phyloP scores from a whole-genome alignment of 2,888 invertebrate genomes.

The Perizoma affinitatum region DNA sequence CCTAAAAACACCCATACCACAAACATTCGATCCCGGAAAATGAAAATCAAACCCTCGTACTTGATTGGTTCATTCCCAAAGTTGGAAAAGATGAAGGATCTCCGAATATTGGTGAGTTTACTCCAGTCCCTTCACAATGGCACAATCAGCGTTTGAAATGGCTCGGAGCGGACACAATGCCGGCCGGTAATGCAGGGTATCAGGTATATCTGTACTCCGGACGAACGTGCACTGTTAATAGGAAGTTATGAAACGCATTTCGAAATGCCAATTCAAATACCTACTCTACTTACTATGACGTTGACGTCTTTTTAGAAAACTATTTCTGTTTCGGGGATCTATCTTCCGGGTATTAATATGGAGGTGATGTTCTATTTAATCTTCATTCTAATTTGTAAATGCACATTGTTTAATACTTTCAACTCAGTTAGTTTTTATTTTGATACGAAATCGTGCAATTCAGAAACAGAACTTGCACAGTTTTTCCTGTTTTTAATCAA shows the following conservation, averaged over 20 bases:
- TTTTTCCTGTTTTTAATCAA: background rate
- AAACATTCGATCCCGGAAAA: slow-evolving; percentile 24
- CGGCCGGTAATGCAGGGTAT: slow-evolving; percentile 38
- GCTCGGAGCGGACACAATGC: slow-evolving; percentile 34
- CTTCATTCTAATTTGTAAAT: no score
- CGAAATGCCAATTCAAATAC: slow-evolving; percentile 5
- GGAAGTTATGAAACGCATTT: slow-evolving; percentile 31
- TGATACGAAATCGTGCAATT: no score
- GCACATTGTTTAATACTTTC: no score
- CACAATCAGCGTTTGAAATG: slow-evolving; percentile 38
- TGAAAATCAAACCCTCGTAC: slow-evolving; percentile 30
- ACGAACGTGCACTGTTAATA: slow-evolving; percentile 26
- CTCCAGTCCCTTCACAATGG: slow-evolving; percentile 33
- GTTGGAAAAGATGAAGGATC: slow-evolving; percentile 33
- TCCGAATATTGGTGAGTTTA: slow-evolving; percentile 20
- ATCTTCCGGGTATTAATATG: no score
- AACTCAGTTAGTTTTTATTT: no score
- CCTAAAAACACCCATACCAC: slow-evolving; percentile 3
- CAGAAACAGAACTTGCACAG: background rate
- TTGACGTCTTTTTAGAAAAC: no score
- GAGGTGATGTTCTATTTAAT: no score
- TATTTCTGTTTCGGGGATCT: no score
- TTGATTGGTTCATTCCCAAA: slow-evolving; percentile 30
- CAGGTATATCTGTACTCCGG: slow-evolving; percentile 29
- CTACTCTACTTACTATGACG: background rate